A percentile compares a stretch with the other conserved stretches of the same genome.
These are phyloP conservation scores for Pandemis corylana DNA, from an alignment of 2,888 invertebrate genomes.

Conservation along the genomic window DNA sequence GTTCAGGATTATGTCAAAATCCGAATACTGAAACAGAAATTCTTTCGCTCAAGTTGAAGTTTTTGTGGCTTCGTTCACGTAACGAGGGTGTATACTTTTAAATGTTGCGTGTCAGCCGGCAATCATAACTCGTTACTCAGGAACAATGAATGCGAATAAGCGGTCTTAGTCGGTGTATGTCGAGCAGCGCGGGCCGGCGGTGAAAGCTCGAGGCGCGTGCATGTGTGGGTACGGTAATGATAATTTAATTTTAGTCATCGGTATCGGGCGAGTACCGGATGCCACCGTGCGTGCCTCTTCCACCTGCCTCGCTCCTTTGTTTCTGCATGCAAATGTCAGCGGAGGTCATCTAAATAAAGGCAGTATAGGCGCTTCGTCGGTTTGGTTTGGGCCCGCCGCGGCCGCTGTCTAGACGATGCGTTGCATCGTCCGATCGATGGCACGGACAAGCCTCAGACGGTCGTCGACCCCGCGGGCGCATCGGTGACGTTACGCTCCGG, in stretches of 20 bases:
- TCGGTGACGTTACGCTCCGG: constrained; percentile 84
- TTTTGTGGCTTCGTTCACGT: constrained; percentile 41
- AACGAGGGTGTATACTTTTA: constrained; percentile 53
- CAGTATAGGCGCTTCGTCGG: constrained; percentile 67
- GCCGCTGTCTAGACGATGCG: constrained; percentile 81
- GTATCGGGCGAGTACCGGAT: constrained; percentile 67
- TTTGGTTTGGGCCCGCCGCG: constrained; percentile 73
- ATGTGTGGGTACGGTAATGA: constrained; percentile 64
- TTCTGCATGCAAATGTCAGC: constrained; percentile 81
- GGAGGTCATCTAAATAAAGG: constrained; percentile 84
- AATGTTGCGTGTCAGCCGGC: constrained; percentile 64
- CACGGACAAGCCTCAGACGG: constrained; percentile 81
- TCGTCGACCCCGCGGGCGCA: constrained; percentile 82
- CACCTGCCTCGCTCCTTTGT: constrained; percentile 82
- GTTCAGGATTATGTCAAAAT: background rate
- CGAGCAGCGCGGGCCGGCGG: constrained; percentile 63
- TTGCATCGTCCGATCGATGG: constrained; percentile 84
- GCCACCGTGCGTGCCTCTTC: constrained; percentile 48
- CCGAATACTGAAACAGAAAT: constrained; percentile 19
- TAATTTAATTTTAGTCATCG: constrained; percentile 77
- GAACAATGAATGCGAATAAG: constrained; percentile 62
- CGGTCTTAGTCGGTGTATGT: constrained; percentile 59
- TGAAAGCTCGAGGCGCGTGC: constrained; percentile 73
- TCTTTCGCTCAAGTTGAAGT: background rate
- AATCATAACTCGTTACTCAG: constrained; percentile 54